Evolutionary conservation across 2,113 vertebrate genomes (phyloP).

Genomic region (Actenoides hombroni): DNA sequence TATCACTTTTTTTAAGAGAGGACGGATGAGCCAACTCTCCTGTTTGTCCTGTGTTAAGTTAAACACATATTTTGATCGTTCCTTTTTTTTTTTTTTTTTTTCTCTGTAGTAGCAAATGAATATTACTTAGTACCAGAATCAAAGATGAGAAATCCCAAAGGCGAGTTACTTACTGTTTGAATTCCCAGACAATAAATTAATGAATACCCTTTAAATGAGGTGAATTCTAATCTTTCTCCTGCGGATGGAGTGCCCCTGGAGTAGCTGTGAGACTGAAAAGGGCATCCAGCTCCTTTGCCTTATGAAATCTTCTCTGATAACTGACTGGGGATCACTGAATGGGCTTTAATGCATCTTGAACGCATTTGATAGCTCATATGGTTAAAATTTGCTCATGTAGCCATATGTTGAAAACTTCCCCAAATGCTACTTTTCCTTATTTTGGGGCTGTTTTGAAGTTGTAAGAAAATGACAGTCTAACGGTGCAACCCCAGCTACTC

Average conservation of each 20-base stretch:
- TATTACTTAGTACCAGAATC: neutral
- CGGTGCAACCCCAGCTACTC: neutral
- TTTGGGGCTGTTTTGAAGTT: neutral
- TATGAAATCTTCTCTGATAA: neutral
- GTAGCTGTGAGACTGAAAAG: neutral
- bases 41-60: neutral
- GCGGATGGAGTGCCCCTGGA: neutral
- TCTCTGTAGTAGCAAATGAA: neutral
- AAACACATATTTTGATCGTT: conserved; percentile 15
- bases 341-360: neutral
- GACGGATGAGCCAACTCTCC: conserved; percentile 25
- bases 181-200: neutral
- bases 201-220: neutral
- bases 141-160: neutral
- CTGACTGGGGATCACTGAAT: neutral
- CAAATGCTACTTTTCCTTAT: conserved; percentile 7
- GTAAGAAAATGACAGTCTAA: neutral
- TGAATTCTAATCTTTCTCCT: neutral
- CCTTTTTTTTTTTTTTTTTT: neutral
- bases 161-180: neutral
- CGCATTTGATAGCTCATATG: conserved; percentile 12
- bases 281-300: neutral
- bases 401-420: conserved; percentile 23
- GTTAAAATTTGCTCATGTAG: neutral
- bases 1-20: conserved; percentile 19